phyloP scores from a whole-genome alignment of 2,888 invertebrate species.

The Unio pictorum region DNA sequence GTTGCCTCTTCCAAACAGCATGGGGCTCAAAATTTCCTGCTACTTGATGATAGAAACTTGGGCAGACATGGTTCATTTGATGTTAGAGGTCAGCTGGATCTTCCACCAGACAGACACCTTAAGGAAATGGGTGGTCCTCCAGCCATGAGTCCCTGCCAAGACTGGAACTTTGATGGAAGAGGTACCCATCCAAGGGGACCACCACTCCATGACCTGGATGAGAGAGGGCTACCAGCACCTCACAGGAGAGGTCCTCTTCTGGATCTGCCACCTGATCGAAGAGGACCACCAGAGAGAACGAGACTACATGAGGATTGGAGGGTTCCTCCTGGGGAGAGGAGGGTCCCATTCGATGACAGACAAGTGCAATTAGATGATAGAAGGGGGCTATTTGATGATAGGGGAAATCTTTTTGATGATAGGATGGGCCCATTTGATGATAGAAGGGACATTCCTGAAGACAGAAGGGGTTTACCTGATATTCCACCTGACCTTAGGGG shows the following conservation, averaged over 20 bases:
- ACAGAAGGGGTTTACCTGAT: slow-evolving; percentile 1
- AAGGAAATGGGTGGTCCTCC: not conserved
- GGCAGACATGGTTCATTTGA: slow-evolving; percentile 1
- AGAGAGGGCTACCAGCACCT: slow-evolving; percentile 6
- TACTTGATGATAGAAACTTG: too few relatives aligned
- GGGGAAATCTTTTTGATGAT: slow-evolving; percentile 3
- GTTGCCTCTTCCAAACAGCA: too few relatives aligned
- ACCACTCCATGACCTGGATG: slow-evolving; percentile 15
- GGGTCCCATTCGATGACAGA: slow-evolving; percentile 1
- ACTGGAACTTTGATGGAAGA: slow-evolving; percentile 22
- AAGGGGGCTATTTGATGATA: slow-evolving; percentile 10
- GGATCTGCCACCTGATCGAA: slow-evolving; percentile 11
- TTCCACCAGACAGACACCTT: not conserved
- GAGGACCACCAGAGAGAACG: slow-evolving; percentile 1
- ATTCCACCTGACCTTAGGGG: slow-evolving; percentile 1
- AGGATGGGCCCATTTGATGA: slow-evolving; percentile 2
- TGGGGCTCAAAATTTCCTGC: too few relatives aligned
- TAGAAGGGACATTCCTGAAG: slow-evolving; percentile 1
- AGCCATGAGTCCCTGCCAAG: slow-evolving; percentile 14
- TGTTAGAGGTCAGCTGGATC: slow-evolving; percentile 9
- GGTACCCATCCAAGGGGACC: slow-evolving; percentile 9
- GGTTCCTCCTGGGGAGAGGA: slow-evolving; percentile 9
- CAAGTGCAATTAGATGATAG: slow-evolving; percentile 2
- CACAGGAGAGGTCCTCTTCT: slow-evolving; percentile 2
- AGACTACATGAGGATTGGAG: slow-evolving; percentile 4